Conservation (phyloP, 92 coral and sea anemone genomes). For the Diadumene lineata region DNA sequence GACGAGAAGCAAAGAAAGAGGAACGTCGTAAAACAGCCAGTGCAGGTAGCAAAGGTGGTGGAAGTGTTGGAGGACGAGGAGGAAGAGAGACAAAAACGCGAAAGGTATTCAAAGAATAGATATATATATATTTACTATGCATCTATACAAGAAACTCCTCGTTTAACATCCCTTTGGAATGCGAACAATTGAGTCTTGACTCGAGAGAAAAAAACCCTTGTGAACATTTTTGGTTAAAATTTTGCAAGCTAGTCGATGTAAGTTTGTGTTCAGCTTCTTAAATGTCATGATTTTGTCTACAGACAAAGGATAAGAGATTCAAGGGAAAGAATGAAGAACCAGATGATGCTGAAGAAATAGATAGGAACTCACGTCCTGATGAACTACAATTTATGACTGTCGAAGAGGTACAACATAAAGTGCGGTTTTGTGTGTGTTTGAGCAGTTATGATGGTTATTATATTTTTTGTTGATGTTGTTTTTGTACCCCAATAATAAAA, state of each 20-base stretch:
- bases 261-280: too few species aligned
- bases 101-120: too few species aligned
- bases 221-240: too few species aligned
- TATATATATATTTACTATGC: too few species aligned
- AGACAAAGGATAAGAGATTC: constrained; percentile 79
- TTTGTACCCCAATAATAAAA: not conserved
- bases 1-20: constrained; percentile 82
- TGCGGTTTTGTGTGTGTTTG: too few species aligned
- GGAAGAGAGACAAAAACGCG: constrained; percentile 92
- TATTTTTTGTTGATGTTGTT: not conserved
- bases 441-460: too few species aligned
- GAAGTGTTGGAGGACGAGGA: constrained; percentile 88
- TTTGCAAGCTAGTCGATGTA: too few species aligned
- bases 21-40: constrained; percentile 82
- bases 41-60: constrained; percentile 78
- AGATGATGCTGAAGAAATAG: constrained; percentile 40
- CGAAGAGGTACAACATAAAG: constrained; percentile 65
- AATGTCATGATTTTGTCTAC: not conserved
- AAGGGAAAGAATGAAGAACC: constrained; percentile 75
- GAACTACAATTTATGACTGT: constrained; percentile 85
- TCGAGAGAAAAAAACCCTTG: too few species aligned
- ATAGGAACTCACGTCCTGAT: constrained; percentile 51
- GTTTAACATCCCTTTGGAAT: too few species aligned
- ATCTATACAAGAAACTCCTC: too few species aligned
- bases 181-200: too few species aligned